These are phyloP conservation scores for Cryptus viduatorius DNA, from an alignment of 2,888 invertebrate genomes.

Conservation along the genomic window DNA sequence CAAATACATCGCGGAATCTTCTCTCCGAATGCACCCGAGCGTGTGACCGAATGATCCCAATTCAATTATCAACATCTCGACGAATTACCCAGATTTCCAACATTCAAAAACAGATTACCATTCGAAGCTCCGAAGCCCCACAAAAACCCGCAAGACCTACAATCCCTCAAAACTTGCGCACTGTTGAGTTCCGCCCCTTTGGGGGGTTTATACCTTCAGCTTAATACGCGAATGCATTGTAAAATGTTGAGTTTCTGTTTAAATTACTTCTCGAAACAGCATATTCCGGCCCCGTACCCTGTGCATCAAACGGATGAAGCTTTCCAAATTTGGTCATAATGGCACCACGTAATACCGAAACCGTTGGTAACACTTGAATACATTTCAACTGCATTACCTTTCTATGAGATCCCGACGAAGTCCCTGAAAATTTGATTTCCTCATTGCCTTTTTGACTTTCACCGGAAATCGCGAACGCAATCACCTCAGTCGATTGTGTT, in stretches of 20 bases:
- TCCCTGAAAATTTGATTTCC: background rate
- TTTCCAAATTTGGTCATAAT: no score
- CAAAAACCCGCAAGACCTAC: background rate
- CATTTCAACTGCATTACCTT: no score
- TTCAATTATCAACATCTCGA: constrained; percentile 21
- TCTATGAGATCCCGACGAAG: background rate
- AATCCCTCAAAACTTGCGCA: constrained; percentile 13
- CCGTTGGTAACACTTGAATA: no score
- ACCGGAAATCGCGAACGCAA: no score
- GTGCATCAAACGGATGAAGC: no score
- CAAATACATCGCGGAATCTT: background rate
- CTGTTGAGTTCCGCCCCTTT: background rate
- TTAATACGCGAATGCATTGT: background rate
- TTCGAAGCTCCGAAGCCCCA: background rate
- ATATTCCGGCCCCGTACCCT: no score
- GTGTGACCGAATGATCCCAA: constrained; percentile 3
- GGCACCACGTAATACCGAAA: no score
- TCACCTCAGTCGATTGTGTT: no score
- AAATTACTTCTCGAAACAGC: no score
- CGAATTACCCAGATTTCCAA: constrained; percentile 32
- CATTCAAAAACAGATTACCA: background rate
- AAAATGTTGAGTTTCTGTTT: background rate
- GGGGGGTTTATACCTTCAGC: background rate
- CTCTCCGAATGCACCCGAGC: constrained; percentile 2
- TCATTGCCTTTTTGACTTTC: background rate